Base-by-base conservation (phyloP, 2,888 invertebrate genomes). In the Bibio marci region DNA sequence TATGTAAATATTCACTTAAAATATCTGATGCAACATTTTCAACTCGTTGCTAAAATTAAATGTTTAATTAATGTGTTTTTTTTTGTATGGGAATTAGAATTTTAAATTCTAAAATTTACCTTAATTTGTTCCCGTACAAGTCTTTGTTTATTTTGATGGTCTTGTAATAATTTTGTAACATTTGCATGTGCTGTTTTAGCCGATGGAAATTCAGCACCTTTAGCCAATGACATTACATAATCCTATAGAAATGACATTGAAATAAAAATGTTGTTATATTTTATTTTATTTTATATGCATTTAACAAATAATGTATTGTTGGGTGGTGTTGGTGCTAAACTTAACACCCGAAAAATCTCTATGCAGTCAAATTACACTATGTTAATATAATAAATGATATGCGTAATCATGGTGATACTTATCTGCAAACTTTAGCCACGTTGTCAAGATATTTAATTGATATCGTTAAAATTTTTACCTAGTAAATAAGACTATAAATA, bases 221-320 rank as follows among this genome's bases (percentile, higher is more conserved):
- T 56, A 33, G 59, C 48, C 41, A 62, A 47, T 3, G 62, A 61
- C 39, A 62, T 47, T 14, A 56, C 55, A 57, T 61, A 62, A 38
- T 58, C 57, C 47, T 48, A 8, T 3, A 12, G 4, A 36, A 40
- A 19, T 34, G 14, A 34, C n/a, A 31, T 30, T 18, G 12, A 26
- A 30, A 13, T 19, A 19, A 31, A 2, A 5, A 33, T 10, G 18
- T 12, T 34, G 6, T 22, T 3, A 8, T 22, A 15, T 30, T 13
- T 13, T 30, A 4, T 30, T 32, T 32, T 18, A 35, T 7, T 35
- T 6, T 10, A 19, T 25, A 25, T 13, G 10, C 30, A 13, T 10
- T n/a, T 6, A 30, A 10, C 14, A 30, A 13, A 7, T 36, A 5
- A 8, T 5, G 25, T 35, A 14, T 28, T 27, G 11, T 32, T 15